A percentile compares a stretch with the other conserved stretches of the same genome.
These are phyloP conservation scores for Deilephila porcellus DNA, from an alignment of 2,888 invertebrate species.

Conservation along the genomic window DNA sequence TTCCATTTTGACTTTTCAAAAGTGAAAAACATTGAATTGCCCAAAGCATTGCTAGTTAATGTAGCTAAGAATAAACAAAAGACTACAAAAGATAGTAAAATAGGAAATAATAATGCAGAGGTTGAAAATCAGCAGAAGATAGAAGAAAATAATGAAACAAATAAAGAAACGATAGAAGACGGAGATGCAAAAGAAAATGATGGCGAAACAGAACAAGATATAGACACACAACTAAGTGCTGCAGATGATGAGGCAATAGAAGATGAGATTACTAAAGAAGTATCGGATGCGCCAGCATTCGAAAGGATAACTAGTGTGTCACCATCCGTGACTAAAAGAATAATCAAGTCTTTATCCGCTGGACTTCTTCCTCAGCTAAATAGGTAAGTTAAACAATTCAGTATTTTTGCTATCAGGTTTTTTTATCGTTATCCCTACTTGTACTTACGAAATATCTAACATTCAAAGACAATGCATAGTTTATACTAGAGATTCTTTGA, in stretches of 20 bases:
- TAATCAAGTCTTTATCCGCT: constrained; percentile 88
- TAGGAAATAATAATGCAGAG: constrained; percentile 45
- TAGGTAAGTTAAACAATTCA: constrained; percentile 66
- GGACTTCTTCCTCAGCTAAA: constrained; percentile 93
- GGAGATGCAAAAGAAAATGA: constrained; percentile 44
- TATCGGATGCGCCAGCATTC: constrained; percentile 64
- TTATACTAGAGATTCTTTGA: too few relatives aligned
- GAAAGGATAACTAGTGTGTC: constrained; percentile 84
- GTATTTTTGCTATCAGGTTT: background rate
- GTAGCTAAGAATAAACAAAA: constrained; percentile 47
- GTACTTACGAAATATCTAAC: too few relatives aligned
- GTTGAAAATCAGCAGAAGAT: constrained; percentile 30
- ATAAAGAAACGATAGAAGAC: constrained; percentile 44
- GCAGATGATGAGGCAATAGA: constrained; percentile 70
- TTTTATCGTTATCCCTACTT: too few relatives aligned
- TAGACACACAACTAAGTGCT: constrained; percentile 66
- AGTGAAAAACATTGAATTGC: constrained; percentile 70
- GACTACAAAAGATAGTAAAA: constrained; percentile 32
- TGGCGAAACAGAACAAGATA: constrained; percentile 53
- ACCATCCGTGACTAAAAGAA: constrained; percentile 89
- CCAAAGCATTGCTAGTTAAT: constrained; percentile 65
- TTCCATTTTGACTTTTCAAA: constrained; percentile 96
- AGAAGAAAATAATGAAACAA: constrained; percentile 13
- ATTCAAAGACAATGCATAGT: too few relatives aligned
- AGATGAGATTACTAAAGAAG: constrained; percentile 62